phyloP scores from a whole-genome alignment of 2,888 invertebrate species.

The Magallana nippona region DNA sequence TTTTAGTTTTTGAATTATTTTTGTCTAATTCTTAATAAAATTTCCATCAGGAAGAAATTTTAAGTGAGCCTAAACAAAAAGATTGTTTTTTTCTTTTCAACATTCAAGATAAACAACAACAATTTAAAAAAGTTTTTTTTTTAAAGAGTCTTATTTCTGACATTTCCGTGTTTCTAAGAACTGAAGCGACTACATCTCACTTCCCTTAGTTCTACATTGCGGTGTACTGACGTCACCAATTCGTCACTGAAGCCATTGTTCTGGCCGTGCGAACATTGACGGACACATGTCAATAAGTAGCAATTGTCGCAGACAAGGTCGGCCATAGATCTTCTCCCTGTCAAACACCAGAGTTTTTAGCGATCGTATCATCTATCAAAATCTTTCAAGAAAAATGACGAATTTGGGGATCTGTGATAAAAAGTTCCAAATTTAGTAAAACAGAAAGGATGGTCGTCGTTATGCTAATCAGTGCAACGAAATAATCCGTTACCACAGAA shows the following conservation, averaged over 20 bases:
- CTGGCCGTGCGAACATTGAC: conserved; percentile 29
- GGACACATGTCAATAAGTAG: conserved; percentile 22
- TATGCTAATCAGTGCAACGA: neutral
- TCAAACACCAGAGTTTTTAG: conserved; percentile 30
- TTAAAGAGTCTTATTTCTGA: no score
- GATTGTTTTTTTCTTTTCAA: no score
- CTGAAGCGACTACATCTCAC: neutral
- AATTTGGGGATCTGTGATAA: conserved; percentile 19
- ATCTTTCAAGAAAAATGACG: conserved; percentile 24
- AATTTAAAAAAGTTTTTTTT: no score
- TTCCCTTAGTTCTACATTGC: neutral
- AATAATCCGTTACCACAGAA: neutral
- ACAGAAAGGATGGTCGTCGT: neutral
- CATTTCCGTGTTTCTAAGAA: no score
- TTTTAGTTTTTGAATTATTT: no score
- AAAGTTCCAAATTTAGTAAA: conserved; percentile 20
- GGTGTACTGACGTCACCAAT: conserved; percentile 10
- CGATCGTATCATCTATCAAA: conserved; percentile 21
- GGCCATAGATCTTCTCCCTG: conserved; percentile 24
- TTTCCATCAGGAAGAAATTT: no score
- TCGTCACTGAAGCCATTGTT: conserved; percentile 24
- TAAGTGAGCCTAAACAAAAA: no score
- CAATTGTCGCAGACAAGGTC: conserved; percentile 23
- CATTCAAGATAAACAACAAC: no score
- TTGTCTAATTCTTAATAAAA: no score